phyloP scores from a whole-genome alignment of 2,113 vertebrate genomes.

The Eptesicus fuscus region DNA sequence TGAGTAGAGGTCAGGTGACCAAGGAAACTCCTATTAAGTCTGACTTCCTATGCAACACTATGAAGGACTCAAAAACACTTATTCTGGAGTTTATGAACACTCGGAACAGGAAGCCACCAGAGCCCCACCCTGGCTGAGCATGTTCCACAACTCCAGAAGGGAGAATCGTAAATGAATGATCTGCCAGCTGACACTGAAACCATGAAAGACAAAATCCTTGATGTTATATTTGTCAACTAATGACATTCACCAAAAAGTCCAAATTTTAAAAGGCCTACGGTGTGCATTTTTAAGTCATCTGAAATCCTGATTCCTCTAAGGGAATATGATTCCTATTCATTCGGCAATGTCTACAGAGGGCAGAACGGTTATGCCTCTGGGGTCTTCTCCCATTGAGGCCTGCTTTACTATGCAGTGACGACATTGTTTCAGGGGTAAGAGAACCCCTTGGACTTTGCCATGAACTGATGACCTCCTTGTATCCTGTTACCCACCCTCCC shows the following conservation, averaged over 20 bases:
- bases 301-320: background rate
- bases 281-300: background rate
- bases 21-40: background rate
- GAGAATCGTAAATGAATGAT: background rate
- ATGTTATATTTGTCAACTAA: background rate
- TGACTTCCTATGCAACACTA: background rate
- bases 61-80: background rate
- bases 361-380: accelerated
- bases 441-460: background rate
- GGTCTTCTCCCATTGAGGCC: background rate
- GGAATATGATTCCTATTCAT: background rate
- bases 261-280: background rate
- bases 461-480: background rate
- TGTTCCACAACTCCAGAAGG: background rate
- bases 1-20: background rate
- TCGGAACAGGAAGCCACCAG: constrained; percentile 60
- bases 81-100: background rate
- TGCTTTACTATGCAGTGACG: background rate
- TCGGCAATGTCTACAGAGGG: background rate
- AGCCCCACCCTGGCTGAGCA: background rate
- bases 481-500: background rate
- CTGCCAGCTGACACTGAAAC: background rate
- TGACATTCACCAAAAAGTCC: background rate
- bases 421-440: background rate
- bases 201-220: background rate